Base-by-base conservation (phyloP, 64 coral and sea anemone genomes). In the Montipora cactus region DNA sequence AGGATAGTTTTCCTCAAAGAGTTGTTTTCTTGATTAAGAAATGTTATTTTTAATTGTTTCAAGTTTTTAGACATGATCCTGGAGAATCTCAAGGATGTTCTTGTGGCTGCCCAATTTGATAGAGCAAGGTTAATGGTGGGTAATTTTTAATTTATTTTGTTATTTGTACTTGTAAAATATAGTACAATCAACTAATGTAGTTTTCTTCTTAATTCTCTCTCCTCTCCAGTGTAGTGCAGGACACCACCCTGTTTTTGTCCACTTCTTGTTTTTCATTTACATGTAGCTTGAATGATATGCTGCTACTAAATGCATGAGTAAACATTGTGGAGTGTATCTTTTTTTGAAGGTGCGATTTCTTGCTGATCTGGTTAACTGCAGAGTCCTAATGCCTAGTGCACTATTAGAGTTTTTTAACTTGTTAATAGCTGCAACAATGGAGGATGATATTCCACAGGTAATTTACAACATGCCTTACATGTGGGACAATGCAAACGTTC, bases 21-120 rank as follows among this genome's bases (percentile, higher is more conserved):
- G 37, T 37, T 37, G 37, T 37, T 37, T 37, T 37, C 37, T 37
- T 37, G 37, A 55, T 64, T 64, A 64, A 16, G 8, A 64, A 64
- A 14, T 64, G 4, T 14, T 14, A 15, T 64, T 64, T 15, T 64
- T 0, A 37, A 37, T 37, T 64, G 61, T 15, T 4, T 64, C 1
- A 64, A 98, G 97, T 98, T 98, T 70, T 80, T 98, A 89, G 97
- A 98, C 59, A 96, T 98, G 94, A 98, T 98, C 75, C 67, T 98
- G 83, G 94, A 95, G 25, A 95, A 96, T 45, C 81, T 98, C 8
- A 98, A 93, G 59, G 94, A 96, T 91, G 97, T 98, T 44, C 62
- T 98, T 71, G 89, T 89, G 75, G 83, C 91, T 89, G 83, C 79
- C 67, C 94, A 95, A 50, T 94, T 96, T 96, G 97, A 98, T 5